phyloP scores from a whole-genome alignment of 1,140 invertebrate species.

The Cepaea nemoralis region DNA sequence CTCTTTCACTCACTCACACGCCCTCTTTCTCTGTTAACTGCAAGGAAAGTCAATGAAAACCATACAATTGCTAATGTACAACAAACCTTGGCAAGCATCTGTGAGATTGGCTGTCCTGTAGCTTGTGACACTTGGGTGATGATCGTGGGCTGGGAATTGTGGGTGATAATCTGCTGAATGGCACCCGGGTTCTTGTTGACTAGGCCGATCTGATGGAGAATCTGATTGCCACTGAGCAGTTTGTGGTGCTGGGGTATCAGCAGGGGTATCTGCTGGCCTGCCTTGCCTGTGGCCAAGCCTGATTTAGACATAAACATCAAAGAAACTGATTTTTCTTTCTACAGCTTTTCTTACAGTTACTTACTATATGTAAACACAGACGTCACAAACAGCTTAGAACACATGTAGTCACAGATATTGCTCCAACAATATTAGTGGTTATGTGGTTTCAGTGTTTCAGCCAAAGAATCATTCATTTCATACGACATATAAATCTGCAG shows the following conservation, averaged over 20 bases:
- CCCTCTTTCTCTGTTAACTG: too few relatives aligned
- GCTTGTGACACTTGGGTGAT: slow-evolving; percentile 59
- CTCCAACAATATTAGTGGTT: too few relatives aligned
- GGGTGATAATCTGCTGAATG: slow-evolving; percentile 54
- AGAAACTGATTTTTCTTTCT: not conserved
- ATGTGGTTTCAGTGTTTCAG: too few relatives aligned
- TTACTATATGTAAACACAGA: too few relatives aligned
- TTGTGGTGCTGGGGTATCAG: slow-evolving; percentile 45
- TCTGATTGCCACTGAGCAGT: slow-evolving; percentile 54
- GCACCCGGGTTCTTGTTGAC: slow-evolving; percentile 52
- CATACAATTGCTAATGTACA: not conserved
- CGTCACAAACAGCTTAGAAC: too few relatives aligned
- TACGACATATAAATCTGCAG: too few relatives aligned
- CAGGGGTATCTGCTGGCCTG: slow-evolving; percentile 46
- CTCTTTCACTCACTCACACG: too few relatives aligned
- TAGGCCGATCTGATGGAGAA: slow-evolving; percentile 61
- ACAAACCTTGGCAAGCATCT: slow-evolving; percentile 44
- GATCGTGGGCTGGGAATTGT: slow-evolving; percentile 62
- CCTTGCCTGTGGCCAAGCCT: slow-evolving; percentile 24
- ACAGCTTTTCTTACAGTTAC: too few relatives aligned
- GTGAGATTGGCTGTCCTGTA: slow-evolving; percentile 46
- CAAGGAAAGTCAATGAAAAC: too few relatives aligned
- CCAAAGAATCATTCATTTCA: too few relatives aligned
- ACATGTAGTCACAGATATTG: too few relatives aligned
- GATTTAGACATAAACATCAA: not conserved